A percentile compares a stretch with the other conserved stretches of the same genome.
Conservation (phyloP, 2,797 vertebrate genomes). For the Atherinosoma microstoma region DNA sequence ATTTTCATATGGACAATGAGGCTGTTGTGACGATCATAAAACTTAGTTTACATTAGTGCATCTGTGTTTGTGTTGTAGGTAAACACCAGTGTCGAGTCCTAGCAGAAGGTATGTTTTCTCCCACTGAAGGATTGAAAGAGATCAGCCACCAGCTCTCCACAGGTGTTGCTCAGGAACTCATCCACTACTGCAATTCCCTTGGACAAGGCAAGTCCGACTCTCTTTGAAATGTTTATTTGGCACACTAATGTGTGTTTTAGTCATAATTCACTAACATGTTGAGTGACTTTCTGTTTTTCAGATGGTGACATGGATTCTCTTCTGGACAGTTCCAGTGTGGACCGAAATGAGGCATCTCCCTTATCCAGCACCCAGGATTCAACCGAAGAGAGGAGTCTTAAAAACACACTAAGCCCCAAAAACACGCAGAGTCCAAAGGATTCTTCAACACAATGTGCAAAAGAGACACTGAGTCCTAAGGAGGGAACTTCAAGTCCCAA, state of each 20-base stretch:
- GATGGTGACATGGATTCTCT: conserved; percentile 92
- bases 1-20: conserved; percentile 2
- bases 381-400: conserved; percentile 79
- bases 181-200: conserved; percentile 89
- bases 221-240: neutral
- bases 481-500: conserved; percentile 53
- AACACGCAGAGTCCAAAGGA: conserved; percentile 50
- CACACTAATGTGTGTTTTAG: conserved; percentile 5
- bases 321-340: conserved; percentile 88
- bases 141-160: conserved; percentile 91
- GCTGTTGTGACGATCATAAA: neutral
- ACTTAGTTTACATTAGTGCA: neutral
- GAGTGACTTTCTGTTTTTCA: conserved; percentile 58
- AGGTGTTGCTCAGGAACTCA: conserved; percentile 89
- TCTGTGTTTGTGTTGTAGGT: conserved; percentile 80
- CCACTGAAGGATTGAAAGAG: conserved; percentile 90
- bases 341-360: conserved; percentile 80
- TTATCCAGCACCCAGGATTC: conserved; percentile 80
- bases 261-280: conserved; percentile 5
- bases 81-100: conserved; percentile 94
- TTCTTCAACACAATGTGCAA: conserved; percentile 45
- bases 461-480: conserved; percentile 58
- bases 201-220: conserved; percentile 87
- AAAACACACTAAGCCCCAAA: conserved; percentile 66
- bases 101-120: conserved; percentile 91